These are phyloP conservation scores for Lagenorhynchus albirostris DNA, from an alignment of 2,113 vertebrate species.

Conservation along the genomic window DNA sequence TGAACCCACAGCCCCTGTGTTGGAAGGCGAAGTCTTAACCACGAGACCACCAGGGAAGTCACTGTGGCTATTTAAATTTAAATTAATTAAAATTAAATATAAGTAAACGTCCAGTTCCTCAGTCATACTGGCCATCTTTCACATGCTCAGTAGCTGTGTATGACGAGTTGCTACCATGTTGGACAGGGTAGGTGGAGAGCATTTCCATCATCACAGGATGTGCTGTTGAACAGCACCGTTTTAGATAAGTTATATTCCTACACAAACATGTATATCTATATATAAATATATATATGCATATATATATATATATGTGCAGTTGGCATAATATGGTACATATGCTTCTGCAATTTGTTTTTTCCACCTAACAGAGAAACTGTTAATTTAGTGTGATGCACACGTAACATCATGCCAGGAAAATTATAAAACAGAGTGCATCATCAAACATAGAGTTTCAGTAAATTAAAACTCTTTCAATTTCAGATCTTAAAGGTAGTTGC, in stretches of 20 bases:
- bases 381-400: conserved; percentile 35
- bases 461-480: neutral
- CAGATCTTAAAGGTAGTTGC: conserved; percentile 28
- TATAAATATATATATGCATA: neutral
- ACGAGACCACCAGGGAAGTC: too few species aligned
- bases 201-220: neutral
- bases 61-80: neutral
- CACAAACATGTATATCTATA: neutral
- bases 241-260: neutral
- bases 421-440: neutral
- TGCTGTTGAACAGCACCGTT: neutral
- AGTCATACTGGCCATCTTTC: neutral
- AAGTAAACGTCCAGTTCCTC: neutral
- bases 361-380: conserved; percentile 44
- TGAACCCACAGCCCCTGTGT: too few species aligned
- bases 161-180: neutral
- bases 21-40: too few species aligned
- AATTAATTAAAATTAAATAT: neutral
- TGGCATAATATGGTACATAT: conserved; percentile 23
- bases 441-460: neutral
- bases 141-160: neutral
- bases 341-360: conserved; percentile 42
- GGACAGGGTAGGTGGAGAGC: neutral
- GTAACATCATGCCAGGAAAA: conserved; percentile 49
- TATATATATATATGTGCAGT: neutral